Conservation (phyloP, 2,888 invertebrate species). For the Acleris laterana region DNA sequence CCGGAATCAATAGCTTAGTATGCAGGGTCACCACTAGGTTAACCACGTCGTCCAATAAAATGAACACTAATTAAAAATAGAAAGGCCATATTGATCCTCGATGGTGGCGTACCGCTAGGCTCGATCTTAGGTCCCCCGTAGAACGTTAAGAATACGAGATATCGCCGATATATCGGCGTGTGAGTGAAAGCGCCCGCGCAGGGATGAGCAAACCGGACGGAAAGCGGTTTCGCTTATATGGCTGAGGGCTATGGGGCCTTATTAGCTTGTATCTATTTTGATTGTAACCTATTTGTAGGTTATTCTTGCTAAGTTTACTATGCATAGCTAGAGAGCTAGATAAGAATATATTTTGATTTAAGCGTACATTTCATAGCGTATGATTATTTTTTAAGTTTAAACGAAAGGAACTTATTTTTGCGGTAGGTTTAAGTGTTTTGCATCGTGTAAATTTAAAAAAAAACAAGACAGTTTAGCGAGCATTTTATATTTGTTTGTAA, state of each 20-base stretch:
- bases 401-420: too few relatives aligned
- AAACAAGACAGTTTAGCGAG: too few relatives aligned
- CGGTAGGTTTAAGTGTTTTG: too few relatives aligned
- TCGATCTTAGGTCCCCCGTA: background rate
- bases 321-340: too few relatives aligned
- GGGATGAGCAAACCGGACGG: constrained; percentile 55
- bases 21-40: too few relatives aligned
- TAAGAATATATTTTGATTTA: too few relatives aligned
- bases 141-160: constrained; percentile 17
- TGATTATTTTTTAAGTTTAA: too few relatives aligned
- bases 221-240: constrained; percentile 36
- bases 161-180: constrained; percentile 10
- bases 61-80: background rate
- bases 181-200: constrained; percentile 54
- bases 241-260: constrained; percentile 15
- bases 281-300: background rate
- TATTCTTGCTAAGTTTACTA: too few relatives aligned
- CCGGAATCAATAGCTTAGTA: too few relatives aligned
- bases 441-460: too few relatives aligned
- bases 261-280: background rate
- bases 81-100: background rate
- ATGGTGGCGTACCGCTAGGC: background rate
- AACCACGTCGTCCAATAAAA: background rate
- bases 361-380: too few relatives aligned
- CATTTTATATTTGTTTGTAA: too few relatives aligned